A percentile compares a stretch with the other conserved stretches of the same genome.
These are phyloP conservation scores for Oreonectes daqikongensis DNA, from an alignment of 2,797 vertebrate species.

Conservation along the genomic window DNA sequence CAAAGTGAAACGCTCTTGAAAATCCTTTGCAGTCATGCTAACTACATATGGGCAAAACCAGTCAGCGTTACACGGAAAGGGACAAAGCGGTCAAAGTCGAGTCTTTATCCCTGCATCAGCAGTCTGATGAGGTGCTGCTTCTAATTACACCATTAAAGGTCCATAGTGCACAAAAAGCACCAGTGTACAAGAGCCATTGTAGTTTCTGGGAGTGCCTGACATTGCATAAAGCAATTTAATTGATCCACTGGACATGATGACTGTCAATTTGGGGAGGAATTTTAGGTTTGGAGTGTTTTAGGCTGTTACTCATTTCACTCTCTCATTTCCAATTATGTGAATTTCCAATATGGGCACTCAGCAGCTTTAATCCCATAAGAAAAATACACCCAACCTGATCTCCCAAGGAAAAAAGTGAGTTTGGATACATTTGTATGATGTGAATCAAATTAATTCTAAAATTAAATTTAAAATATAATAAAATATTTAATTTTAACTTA, in stretches of 20 bases:
- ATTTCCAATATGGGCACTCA: not conserved
- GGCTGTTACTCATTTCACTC: not conserved
- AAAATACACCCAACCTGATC: no score
- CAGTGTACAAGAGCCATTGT: slow-evolving; percentile 15
- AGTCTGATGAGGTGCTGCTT: slow-evolving; percentile 21
- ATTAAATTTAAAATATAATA: no score
- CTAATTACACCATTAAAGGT: slow-evolving; percentile 43
- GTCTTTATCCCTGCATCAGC: slow-evolving; percentile 44
- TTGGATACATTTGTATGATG: no score
- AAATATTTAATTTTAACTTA: no score
- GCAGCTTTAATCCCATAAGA: no score
- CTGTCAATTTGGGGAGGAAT: not conserved
- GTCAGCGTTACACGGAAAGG: not conserved
- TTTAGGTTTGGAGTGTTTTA: not conserved
- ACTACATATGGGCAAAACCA: slow-evolving; percentile 28
- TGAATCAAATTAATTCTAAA: no score
- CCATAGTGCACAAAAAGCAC: slow-evolving; percentile 10
- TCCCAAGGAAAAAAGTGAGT: no score
- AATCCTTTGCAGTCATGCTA: slow-evolving; percentile 38
- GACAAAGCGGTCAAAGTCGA: slow-evolving; percentile 24
- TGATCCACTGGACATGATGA: not conserved
- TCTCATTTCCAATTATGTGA: not conserved
- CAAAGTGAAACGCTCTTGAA: slow-evolving; percentile 47
- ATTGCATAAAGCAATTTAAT: not conserved
- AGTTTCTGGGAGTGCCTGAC: slow-evolving; percentile 1